phyloP scores from a whole-genome alignment of 2,888 invertebrate genomes.

The Gandaritis pyraliata region DNA sequence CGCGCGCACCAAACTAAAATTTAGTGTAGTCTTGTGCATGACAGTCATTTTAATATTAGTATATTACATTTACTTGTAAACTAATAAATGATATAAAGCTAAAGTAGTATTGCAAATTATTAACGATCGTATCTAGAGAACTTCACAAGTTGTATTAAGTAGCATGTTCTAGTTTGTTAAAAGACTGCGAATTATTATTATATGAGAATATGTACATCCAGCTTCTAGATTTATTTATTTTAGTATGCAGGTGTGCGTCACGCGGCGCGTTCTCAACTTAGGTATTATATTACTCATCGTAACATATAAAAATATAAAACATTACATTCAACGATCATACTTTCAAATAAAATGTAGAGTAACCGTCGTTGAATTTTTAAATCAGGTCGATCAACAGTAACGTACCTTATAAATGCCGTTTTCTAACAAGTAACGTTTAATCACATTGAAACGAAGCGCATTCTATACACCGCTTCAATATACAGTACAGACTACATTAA shows the following conservation, averaged over 20 bases:
- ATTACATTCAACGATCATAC: slow-evolving; percentile 32
- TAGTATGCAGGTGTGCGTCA: background rate
- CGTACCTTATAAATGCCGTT: slow-evolving; percentile 30
- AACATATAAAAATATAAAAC: slow-evolving; percentile 35
- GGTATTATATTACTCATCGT: slow-evolving; percentile 19
- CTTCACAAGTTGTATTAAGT: slow-evolving; percentile 10
- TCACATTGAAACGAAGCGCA: slow-evolving; percentile 31
- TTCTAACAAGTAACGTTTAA: slow-evolving; percentile 26
- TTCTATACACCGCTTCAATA: slow-evolving; percentile 24
- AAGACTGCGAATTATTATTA: background rate
- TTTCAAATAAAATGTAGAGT: slow-evolving; percentile 30
- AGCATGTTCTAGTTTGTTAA: background rate
- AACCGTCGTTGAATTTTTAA: slow-evolving; percentile 31
- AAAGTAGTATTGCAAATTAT: slow-evolving; percentile 28
- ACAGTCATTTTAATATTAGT: slow-evolving; percentile 9
- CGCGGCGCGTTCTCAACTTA: background rate
- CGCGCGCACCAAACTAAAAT: slow-evolving; percentile 4
- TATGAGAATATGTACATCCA: slow-evolving; percentile 8
- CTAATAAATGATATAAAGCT: slow-evolving; percentile 24
- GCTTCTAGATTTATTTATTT: background rate
- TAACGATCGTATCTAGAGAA: slow-evolving; percentile 14
- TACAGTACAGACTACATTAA: slow-evolving; percentile 9
- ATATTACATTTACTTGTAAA: slow-evolving; percentile 15
- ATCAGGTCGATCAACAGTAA: slow-evolving; percentile 20
- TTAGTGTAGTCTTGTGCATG: slow-evolving; percentile 15